Evolutionary conservation across 2,797 vertebrate species (phyloP), one percentile per base, ranked within the genome.

Genomic region (Leptatherina wallacei): DNA sequence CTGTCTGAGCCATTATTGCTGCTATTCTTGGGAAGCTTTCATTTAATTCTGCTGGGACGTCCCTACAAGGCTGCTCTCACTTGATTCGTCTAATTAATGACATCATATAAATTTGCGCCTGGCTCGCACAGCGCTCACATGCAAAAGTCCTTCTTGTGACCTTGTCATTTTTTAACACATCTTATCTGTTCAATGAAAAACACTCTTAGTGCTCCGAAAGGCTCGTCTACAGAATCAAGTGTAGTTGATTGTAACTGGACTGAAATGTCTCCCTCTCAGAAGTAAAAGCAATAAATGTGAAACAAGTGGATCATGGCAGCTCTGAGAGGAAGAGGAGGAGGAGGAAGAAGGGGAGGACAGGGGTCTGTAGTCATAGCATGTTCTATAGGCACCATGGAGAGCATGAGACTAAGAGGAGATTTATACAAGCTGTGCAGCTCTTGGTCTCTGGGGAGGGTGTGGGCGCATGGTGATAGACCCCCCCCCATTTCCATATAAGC

Each of bases 401-500:
- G 67, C 62, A 61, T 59, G 67, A 85, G 82, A 86, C 69, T 71
- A 85, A 85, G 65, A 71, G 54, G 71, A 90, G 85, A 90, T 92
- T 89, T 92, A 90, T 89, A 81, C 80, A 78, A 78, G 84, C 80
- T 67, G 40, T 59, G 81, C 81, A 81, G 88, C 77, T 85, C 67
- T 62, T 20, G 62, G 73, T 88, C 88, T 89, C 88, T 65, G 44
- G 82, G 79, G 89, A 93, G 73, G 8, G 77, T 83, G 93, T 94
- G 91, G 94, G 92, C 88, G 82, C 83, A 70, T 62, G 80, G 84
- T 82, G 77, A 92, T 82, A 83, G 88, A 88, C n/a, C 85, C 86
- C 81, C 75, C 83, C 84, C 70, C 18, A 85, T 94, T 94, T 90
- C 93, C 89, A 93, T 93, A 92, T 92, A 90, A 92, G 89, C 89